These are phyloP conservation scores for Toxostoma redivivum DNA, from an alignment of 2,113 vertebrate species.

Conservation along the genomic window DNA sequence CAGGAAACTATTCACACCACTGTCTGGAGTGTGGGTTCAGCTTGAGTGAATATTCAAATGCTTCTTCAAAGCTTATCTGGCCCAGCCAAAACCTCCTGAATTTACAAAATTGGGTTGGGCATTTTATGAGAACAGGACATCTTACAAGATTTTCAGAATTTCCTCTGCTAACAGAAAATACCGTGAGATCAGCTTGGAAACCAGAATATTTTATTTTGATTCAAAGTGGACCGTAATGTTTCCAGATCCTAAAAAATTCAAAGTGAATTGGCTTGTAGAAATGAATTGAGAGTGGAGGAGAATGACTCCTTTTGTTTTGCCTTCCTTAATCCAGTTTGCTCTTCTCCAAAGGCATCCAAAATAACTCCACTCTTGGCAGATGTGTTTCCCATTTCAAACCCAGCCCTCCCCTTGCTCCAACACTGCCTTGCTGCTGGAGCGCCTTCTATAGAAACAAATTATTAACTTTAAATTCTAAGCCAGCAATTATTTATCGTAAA, in stretches of 20 bases:
- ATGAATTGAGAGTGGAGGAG: neutral
- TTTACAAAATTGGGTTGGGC: conserved; percentile 48
- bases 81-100: conserved; percentile 61
- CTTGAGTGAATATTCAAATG: conserved; percentile 51
- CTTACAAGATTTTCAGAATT: conserved; percentile 53
- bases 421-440: neutral
- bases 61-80: conserved; percentile 51
- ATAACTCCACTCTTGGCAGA: neutral
- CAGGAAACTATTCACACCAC: conserved; percentile 59
- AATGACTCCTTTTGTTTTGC: neutral
- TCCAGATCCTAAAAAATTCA: neutral
- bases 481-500: conserved; percentile 46
- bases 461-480: conserved; percentile 14
- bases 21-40: conserved; percentile 66
- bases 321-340: neutral
- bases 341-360: neutral
- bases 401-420: neutral
- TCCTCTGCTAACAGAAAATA: conserved; percentile 45
- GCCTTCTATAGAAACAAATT: conserved; percentile 17
- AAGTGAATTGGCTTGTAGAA: neutral
- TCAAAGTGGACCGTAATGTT: neutral
- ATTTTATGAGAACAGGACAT: conserved; percentile 61
- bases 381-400: neutral
- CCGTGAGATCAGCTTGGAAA: conserved; percentile 18
- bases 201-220: neutral